These are phyloP conservation scores for Hapalemur alaotrensis DNA, from an alignment of 2,797 vertebrate genomes.

Conservation along the genomic window DNA sequence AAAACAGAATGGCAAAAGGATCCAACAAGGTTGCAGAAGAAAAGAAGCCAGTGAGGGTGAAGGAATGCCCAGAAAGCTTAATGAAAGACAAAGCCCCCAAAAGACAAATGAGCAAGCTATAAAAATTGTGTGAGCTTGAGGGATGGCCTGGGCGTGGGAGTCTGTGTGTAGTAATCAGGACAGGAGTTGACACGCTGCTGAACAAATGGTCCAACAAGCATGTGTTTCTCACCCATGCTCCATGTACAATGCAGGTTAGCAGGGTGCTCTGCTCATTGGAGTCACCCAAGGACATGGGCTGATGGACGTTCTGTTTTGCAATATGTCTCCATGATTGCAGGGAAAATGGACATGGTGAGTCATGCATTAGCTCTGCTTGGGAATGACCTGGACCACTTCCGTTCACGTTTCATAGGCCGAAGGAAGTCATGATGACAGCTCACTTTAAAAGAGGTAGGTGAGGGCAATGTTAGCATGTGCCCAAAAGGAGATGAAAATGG, in stretches of 20 bases:
- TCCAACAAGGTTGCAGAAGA: background rate
- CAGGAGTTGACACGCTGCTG: rapidly evolving
- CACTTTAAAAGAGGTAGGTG: background rate
- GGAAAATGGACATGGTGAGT: background rate
- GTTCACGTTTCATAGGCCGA: background rate
- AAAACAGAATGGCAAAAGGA: background rate
- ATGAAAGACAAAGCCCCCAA: background rate
- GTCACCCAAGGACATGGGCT: background rate
- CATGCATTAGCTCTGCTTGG: background rate
- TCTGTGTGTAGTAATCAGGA: background rate
- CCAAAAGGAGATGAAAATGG: background rate
- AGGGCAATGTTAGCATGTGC: too few relatives aligned
- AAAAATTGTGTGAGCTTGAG: background rate
- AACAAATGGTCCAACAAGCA: background rate
- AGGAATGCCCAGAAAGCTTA: background rate
- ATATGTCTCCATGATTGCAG: background rate
- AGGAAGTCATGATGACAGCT: background rate
- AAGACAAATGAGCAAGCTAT: background rate
- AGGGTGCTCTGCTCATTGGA: background rate
- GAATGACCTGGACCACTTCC: background rate
- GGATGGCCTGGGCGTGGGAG: background rate
- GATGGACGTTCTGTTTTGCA: background rate
- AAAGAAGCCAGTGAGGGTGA: background rate
- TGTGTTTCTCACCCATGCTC: background rate
- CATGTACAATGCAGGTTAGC: background rate